Evolutionary conservation across 2,797 vertebrate species (phyloP), one percentile per base, ranked within the genome.

Genomic region (Holocentrus rufus): DNA sequence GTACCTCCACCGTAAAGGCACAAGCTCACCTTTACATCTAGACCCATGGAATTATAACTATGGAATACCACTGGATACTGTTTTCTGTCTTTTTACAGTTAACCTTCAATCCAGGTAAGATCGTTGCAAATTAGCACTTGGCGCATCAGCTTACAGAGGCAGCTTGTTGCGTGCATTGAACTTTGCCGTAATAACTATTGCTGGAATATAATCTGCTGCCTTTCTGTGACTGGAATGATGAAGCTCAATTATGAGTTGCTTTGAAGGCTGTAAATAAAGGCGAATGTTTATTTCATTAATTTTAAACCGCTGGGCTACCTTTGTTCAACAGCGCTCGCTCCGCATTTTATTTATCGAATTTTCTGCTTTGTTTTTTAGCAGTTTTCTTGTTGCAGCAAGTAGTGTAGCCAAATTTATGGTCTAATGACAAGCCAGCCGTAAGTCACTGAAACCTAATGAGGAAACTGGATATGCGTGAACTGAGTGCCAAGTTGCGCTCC

Each of bases 11-110:
- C 82, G 64, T 55, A 84, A 54, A 85, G 87, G 86, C 84, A 80
- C 81, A 64, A 83, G 87, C 89, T 89, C 86, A 90, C 84, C 85
- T 85, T 64, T 70, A 66, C 87, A 69, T 76, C 85, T 68, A 85
- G 77, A 92, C 92, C 89, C 91, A 95, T 95, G 94, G 94, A 94
- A 92, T 91, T 88, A 86, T 93, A 86, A 94, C 86, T 79, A 95
- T 95, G 94, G 93, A 93, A 91, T 94, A 93, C 83, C 89, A 85
- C 90, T 93, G 92, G 90, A 89, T 93, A 83, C 90, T 94, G 84
- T 87, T 94, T 80, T 86, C 83, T 89, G 90, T 92, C 65, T 86
- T 90, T 87, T 79, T 94, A 67, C 92, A 93, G 76, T 81, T 92
- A 42, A 86, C 89, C 80, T 82, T 93, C 82, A 88, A 85, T 75